Base-by-base conservation (phyloP, 1,140 invertebrate genomes). In the Aphis gossypii region DNA sequence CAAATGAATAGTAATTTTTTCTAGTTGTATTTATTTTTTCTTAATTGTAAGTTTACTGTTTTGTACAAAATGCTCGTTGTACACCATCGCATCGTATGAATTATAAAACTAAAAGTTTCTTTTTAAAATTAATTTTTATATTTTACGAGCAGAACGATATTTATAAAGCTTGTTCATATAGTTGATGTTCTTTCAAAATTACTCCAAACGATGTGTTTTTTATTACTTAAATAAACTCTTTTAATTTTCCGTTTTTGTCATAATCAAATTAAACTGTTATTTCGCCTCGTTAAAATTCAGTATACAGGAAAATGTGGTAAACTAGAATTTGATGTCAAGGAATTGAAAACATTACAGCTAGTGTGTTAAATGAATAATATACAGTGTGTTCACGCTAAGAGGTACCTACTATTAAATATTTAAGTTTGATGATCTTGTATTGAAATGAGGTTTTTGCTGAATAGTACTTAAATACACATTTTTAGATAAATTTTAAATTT, bases 231-330 rank as follows among this genome's bases (percentile, higher is more conserved):
- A 54, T 54, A 2, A 88, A 51, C 46, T 88, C 46, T 88, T 0
- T 88, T 20, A 51, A 51, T 18, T 88, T 46, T 88, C 18, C 6
- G 7, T 51, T 88, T 51, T 51, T 21, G 21, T 46, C 44, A 51
- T 51, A 35, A 88, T 35, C 86, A 51, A 51, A 51, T 48, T 88
- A 88, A 88, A 88, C 0, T 88, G 30, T 88, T 88, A 54, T 89
- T 89, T 89, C 7, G 20, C 8, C n/a, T 89, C n/a, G 20, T 21
- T 89, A 89, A 89, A 54, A 35, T n/a, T n/a, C 48, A 25, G 1
- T 23, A 25, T 20, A 89, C 46, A 54, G 9, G 23, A 89, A 51
- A 89, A 88, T 88, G n/a, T 35, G 30, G 46, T 21, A 6, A 21
- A 23, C n/a, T 88, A 88, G 30, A 51, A 51, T 51, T 21, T 9